Base-by-base conservation (phyloP, 2,797 vertebrate genomes). In the Denticeps clupeoides region DNA sequence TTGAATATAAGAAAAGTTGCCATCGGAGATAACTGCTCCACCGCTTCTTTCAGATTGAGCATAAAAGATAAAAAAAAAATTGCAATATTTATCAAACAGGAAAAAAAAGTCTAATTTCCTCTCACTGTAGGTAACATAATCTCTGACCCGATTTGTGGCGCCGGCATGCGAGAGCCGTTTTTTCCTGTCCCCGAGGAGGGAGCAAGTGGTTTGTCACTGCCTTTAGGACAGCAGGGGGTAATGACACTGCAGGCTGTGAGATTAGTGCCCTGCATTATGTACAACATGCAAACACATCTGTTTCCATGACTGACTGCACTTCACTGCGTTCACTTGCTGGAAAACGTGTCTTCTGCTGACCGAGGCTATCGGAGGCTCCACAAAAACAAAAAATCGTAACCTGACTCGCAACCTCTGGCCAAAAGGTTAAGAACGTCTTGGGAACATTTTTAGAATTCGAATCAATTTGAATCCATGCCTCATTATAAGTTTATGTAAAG, bases 201-300 rank as follows among this genome's bases (percentile, higher is more conserved):
- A 33, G 38, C 5, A 19, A 38, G 47, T 4, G 21, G 55, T 62
- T 62, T 60, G 51, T 58, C 57, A 52, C 37, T 62, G 57, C 41
- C 42, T 55, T 45, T 40, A 31, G 47, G 60, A 58, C 54, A 48
- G 61, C 38, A 41, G 63, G 61, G 47, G 61, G 61, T 62, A 56
- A 62, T 27, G 42, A 58, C 46, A 47, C 50, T 22, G 53, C 62
- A 52, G 57, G 50, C 53, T 55, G 55, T 1, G 11, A 67, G 59
- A 67, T 67, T 67, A 65, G 51, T 54, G 47, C 53, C 48, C 50
- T 29, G 50, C 53, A 50, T 65, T 57, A 69, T 58, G 53, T 49
- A 45, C 47, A 50, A 65, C 66, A 65, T 56, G 59, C 63, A 61
- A 65, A 63, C 64, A 63, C 55, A 63, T 70, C 62, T 56, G 62